Percentiles rank a stretch among this genome's conserved stretches.
These are phyloP conservation scores for Siniperca knerii DNA, from an alignment of 2,113 vertebrate species.

Conservation along the genomic window DNA sequence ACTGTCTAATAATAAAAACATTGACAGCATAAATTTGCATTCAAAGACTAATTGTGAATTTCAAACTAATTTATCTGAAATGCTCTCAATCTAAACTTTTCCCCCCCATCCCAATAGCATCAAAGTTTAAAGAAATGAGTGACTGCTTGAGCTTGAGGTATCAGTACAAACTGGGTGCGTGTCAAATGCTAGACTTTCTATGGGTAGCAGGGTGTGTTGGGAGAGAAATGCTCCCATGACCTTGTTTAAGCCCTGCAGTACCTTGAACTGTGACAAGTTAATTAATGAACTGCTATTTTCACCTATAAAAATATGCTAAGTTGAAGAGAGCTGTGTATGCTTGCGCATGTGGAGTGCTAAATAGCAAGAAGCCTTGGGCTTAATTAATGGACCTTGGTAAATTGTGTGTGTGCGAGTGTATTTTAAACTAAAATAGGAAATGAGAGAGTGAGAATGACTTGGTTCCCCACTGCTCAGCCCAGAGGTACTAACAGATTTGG, in stretches of 20 bases:
- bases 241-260: conserved; percentile 62
- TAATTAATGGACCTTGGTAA: conserved; percentile 53
- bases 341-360: conserved; percentile 44
- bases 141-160: not conserved
- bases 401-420: not conserved
- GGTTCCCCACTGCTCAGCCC: conserved; percentile 35
- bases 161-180: not conserved
- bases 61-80: conserved; percentile 13
- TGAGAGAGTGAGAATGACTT: conserved; percentile 44
- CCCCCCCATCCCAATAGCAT: no score
- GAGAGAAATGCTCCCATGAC: conserved; percentile 62
- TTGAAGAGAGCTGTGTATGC: conserved; percentile 34
- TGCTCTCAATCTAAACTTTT: not conserved
- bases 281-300: conserved; percentile 78
- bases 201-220: conserved; percentile 20
- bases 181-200: not conserved
- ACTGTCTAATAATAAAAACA: not conserved
- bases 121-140: not conserved
- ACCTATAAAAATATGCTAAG: conserved; percentile 67
- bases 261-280: conserved; percentile 60
- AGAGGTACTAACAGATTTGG: conserved; percentile 41
- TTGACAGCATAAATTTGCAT: not conserved
- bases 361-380: conserved; percentile 30
- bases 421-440: conserved; percentile 43
- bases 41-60: not conserved